Percentiles rank a stretch among this genome's conserved stretches.
Conservation (phyloP, 2,113 vertebrate genomes). For the Otus sunia region DNA sequence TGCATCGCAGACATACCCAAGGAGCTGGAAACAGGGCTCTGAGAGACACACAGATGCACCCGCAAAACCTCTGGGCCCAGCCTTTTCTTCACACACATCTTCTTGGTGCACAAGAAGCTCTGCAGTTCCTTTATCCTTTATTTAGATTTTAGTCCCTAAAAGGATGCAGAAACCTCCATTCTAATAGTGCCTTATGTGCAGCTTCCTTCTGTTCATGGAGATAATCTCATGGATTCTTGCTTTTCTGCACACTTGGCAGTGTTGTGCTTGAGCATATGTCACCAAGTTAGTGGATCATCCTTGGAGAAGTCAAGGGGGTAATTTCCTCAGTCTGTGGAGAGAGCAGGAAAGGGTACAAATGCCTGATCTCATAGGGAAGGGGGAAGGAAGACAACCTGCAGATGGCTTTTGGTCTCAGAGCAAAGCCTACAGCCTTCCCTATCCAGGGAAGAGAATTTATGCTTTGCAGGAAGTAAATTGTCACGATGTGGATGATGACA, state of each 20-base stretch:
- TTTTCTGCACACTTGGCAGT: background rate
- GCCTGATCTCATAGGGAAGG: background rate
- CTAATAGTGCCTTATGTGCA: background rate
- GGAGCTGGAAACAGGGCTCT: background rate
- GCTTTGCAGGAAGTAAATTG: background rate
- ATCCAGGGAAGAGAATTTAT: background rate
- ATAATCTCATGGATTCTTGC: background rate
- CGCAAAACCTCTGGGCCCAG: background rate
- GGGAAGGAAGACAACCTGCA: background rate
- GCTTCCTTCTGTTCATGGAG: background rate
- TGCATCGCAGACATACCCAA: fast-evolving
- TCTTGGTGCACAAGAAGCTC: background rate
- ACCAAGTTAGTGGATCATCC: background rate
- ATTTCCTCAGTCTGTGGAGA: background rate
- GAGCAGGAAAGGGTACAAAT: background rate
- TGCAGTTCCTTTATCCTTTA: background rate
- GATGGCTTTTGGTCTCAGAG: background rate
- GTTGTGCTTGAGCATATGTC: background rate
- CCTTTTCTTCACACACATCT: background rate
- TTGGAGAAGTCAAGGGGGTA: background rate
- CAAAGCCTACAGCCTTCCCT: background rate
- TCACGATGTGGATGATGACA: background rate
- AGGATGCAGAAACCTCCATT: background rate
- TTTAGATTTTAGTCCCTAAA: background rate
- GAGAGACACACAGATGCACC: fast-evolving